These are phyloP conservation scores for Poecilia velifera DNA, from an alignment of 2,797 vertebrate genomes.

Conservation along the genomic window DNA sequence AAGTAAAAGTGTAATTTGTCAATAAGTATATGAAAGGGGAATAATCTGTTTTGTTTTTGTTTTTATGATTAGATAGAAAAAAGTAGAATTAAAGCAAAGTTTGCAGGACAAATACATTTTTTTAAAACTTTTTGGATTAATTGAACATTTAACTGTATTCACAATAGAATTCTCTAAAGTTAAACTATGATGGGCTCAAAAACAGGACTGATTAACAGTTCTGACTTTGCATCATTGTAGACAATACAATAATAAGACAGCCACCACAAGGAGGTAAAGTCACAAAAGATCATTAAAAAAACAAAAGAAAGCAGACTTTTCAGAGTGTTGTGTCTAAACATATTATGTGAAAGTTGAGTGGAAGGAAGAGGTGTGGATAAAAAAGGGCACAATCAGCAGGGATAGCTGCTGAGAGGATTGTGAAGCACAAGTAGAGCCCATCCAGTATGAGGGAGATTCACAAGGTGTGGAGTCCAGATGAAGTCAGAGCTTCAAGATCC, in stretches of 20 bases:
- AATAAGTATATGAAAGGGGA: background rate
- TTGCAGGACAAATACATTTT: too few species aligned
- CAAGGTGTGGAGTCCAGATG: background rate
- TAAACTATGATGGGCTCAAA: background rate
- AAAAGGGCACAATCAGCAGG: background rate
- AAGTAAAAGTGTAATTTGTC: background rate
- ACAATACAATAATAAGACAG: background rate
- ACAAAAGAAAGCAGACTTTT: background rate
- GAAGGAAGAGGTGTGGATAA: too few species aligned
- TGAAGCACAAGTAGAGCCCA: background rate
- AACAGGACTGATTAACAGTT: background rate
- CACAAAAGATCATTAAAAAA: background rate
- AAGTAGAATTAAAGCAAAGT: too few species aligned
- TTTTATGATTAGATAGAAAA: too few species aligned
- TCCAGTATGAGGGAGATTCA: background rate
- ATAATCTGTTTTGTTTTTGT: background rate
- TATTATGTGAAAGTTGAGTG: background rate
- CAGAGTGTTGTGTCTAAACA: background rate
- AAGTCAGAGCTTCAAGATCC: background rate
- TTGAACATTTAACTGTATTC: background rate
- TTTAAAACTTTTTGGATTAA: background rate
- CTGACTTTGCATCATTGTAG: background rate
- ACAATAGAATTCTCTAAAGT: background rate
- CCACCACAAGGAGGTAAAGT: background rate
- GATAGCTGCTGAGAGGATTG: background rate